phyloP scores from a whole-genome alignment of 2,113 vertebrate species.

The Numenius arquata region DNA sequence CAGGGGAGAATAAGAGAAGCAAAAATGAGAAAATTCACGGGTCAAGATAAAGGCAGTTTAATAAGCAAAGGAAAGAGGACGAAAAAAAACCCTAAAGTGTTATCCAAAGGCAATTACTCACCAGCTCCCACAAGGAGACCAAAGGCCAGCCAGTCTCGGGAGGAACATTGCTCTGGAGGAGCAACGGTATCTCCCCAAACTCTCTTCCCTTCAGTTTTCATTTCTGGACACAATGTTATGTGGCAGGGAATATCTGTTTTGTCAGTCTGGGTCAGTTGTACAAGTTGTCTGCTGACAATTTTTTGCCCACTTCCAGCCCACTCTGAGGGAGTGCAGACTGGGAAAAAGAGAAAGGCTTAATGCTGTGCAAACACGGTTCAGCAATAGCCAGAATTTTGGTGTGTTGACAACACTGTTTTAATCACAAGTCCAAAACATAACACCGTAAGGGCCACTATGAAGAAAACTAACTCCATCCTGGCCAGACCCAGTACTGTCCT shows the following conservation, averaged over 20 bases:
- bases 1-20: background rate
- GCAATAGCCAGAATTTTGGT: background rate
- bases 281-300: background rate
- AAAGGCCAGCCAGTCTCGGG: background rate
- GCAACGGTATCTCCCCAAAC: background rate
- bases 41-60: background rate
- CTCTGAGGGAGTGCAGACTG: background rate
- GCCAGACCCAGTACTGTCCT: background rate
- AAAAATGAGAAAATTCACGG: background rate
- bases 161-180: background rate
- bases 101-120: background rate
- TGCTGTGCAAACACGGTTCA: background rate
- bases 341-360: background rate
- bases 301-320: background rate
- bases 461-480: background rate
- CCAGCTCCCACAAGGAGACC: background rate
- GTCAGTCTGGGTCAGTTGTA: too few relatives aligned
- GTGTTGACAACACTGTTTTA: background rate
- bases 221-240: background rate
- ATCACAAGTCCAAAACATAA: background rate
- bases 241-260: background rate
- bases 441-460: background rate
- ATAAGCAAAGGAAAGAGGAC: background rate
- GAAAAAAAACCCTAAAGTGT: background rate
- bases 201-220: background rate